Conservation (phyloP, 2,113 vertebrate species). For the Onychostoma macrolepis region DNA sequence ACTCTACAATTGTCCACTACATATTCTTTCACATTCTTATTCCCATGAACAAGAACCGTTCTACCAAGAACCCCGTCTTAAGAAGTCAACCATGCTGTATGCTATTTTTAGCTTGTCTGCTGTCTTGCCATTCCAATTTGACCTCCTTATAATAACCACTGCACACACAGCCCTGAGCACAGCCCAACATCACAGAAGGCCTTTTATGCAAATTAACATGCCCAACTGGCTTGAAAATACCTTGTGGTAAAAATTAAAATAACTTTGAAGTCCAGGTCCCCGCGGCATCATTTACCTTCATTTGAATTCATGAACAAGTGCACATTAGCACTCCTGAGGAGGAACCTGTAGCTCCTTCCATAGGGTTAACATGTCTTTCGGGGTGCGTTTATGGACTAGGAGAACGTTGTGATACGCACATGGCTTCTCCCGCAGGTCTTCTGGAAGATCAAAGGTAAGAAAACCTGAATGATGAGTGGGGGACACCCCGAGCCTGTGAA, state of each 20-base stretch:
- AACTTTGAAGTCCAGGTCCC: neutral
- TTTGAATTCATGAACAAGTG: conserved; percentile 26
- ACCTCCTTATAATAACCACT: neutral
- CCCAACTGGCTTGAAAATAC: conserved; percentile 48
- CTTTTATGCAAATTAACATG: conserved; percentile 42
- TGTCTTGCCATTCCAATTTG: neutral
- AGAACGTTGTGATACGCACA: conserved; percentile 76
- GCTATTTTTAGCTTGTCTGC: neutral
- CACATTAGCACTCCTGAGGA: conserved; percentile 44
- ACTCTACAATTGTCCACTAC: neutral
- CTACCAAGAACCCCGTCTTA: neutral
- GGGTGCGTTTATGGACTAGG: conserved; percentile 76
- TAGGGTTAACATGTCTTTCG: conserved; percentile 75
- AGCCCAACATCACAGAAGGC: neutral
- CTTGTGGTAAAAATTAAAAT: conserved; percentile 48
- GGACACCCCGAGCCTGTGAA: conserved; percentile 72
- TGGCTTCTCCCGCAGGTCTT: conserved; percentile 60
- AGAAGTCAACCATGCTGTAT: neutral
- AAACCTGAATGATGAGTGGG: conserved; percentile 75
- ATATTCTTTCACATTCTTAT: neutral
- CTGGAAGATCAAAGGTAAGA: conserved; percentile 77
- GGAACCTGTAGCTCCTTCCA: conserved; percentile 70
- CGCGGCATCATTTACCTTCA: neutral
- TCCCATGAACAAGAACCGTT: neutral
- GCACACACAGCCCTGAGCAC: neutral